Percentiles rank a stretch among this genome's conserved stretches.
Evolutionary conservation across 2,888 invertebrate species (phyloP).

Genomic region (Sphaerophoria rueppellii): DNA sequence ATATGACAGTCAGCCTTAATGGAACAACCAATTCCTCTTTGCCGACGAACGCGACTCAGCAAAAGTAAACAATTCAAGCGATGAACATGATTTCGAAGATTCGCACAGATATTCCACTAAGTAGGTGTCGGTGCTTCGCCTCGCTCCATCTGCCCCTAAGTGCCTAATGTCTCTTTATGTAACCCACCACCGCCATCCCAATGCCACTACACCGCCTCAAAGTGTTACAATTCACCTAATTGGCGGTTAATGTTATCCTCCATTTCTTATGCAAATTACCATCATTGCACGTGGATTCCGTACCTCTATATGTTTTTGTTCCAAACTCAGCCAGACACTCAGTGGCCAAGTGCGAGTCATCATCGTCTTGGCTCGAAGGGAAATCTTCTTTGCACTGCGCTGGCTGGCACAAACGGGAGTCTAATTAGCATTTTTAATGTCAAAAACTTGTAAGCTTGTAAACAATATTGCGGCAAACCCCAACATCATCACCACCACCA

Average conservation of each 20-base stretch:
- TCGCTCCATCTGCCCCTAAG: conserved; percentile 2
- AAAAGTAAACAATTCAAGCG: conserved; percentile 56
- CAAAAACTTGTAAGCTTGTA: conserved; percentile 80
- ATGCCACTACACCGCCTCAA: conserved; percentile 72
- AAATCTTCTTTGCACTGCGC: conserved; percentile 26
- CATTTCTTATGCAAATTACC: conserved; percentile 76
- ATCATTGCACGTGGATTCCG: conserved; percentile 67
- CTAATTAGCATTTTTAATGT: conserved; percentile 82
- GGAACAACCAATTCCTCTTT: conserved; percentile 72
- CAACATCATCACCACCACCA: conserved; percentile 24
- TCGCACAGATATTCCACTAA: conserved; percentile 63
- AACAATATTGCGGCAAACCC: conserved; percentile 75
- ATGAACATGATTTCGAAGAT: conserved; percentile 67
- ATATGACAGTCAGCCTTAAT: conserved; percentile 68
- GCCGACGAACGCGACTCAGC: conserved; percentile 21
- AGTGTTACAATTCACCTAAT: conserved; percentile 82
- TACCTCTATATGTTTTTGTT: not conserved
- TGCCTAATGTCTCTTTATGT: conserved; percentile 32
- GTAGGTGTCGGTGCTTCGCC: conserved; percentile 60
- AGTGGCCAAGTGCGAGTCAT: conserved; percentile 33
- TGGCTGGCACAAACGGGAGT: conserved; percentile 74
- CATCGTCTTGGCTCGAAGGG: conserved; percentile 30
- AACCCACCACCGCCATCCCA: conserved; percentile 60
- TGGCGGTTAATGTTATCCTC: conserved; percentile 81
- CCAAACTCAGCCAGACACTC: conserved; percentile 17